Evolutionary conservation across 2,113 vertebrate species (phyloP).

Genomic region (Copsychus sechellarum): DNA sequence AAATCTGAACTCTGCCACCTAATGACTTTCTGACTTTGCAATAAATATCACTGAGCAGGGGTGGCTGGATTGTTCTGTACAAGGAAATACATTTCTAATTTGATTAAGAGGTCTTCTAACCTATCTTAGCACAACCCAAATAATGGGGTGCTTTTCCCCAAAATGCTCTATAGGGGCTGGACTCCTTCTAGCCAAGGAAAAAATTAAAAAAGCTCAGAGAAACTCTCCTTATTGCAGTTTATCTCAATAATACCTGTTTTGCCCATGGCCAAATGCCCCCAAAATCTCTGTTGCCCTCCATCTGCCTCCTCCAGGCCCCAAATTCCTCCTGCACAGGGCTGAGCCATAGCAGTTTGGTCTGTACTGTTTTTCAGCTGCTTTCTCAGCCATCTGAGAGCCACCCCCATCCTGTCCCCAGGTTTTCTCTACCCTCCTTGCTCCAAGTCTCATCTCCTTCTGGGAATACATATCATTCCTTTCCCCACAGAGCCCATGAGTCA

Average conservation of each 20-base stretch:
- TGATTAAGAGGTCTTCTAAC: background rate
- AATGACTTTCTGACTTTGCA: constrained; percentile 20
- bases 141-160: background rate
- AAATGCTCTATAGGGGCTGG: fast-evolving
- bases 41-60: constrained; percentile 48
- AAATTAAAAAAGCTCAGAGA: background rate
- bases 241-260: background rate
- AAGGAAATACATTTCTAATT: background rate
- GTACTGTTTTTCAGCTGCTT: background rate
- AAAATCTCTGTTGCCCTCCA: too few species aligned
- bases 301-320: background rate
- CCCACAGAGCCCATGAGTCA: background rate
- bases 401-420: fast-evolving
- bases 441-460: background rate
- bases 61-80: background rate
- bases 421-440: background rate
- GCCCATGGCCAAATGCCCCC: background rate
- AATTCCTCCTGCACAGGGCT: background rate
- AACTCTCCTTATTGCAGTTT: background rate
- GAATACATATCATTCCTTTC: fast-evolving
- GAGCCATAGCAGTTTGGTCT: background rate
- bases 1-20: constrained; percentile 52
- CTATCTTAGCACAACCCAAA: background rate
- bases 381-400: background rate
- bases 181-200: background rate